Percentiles rank a stretch among this genome's conserved stretches.
Conservation (phyloP, 2,113 vertebrate genomes). For the Monarcha castaneiventris region DNA sequence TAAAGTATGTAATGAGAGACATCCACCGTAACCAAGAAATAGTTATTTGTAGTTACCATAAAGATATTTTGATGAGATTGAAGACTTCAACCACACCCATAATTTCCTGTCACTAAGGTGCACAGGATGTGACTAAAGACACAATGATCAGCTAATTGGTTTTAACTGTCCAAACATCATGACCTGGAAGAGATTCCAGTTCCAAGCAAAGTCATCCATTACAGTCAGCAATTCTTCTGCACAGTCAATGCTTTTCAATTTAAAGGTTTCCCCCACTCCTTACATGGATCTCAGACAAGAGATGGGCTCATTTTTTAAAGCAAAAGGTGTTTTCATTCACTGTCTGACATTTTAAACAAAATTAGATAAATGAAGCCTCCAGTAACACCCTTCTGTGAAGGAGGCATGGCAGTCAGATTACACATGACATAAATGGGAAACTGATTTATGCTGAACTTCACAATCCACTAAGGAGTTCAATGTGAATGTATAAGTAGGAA, state of each 20-base stretch:
- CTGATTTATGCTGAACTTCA: not conserved
- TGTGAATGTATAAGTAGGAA: not conserved
- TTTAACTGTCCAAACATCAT: not conserved
- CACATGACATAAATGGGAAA: not conserved
- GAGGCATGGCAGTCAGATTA: not conserved
- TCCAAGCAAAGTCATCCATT: not conserved
- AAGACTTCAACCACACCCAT: conserved; percentile 11
- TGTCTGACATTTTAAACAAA: not conserved
- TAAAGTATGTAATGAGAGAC: not conserved
- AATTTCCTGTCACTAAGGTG: not conserved
- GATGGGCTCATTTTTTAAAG: not conserved
- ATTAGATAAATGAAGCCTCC: not conserved
- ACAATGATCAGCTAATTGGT: conserved; percentile 35
- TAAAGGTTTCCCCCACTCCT: not conserved
- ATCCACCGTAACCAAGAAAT: not conserved
- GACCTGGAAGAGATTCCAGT: not conserved
- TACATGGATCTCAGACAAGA: not conserved
- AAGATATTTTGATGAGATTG: not conserved
- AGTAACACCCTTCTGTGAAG: not conserved
- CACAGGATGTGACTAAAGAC: conserved; percentile 61
- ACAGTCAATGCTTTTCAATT: not conserved
- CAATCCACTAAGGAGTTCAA: not conserved
- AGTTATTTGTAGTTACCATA: not conserved
- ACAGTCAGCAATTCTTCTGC: not conserved
- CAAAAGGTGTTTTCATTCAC: not conserved